Base-by-base conservation (phyloP, 2,888 invertebrate species). In the Agriopis marginaria region DNA sequence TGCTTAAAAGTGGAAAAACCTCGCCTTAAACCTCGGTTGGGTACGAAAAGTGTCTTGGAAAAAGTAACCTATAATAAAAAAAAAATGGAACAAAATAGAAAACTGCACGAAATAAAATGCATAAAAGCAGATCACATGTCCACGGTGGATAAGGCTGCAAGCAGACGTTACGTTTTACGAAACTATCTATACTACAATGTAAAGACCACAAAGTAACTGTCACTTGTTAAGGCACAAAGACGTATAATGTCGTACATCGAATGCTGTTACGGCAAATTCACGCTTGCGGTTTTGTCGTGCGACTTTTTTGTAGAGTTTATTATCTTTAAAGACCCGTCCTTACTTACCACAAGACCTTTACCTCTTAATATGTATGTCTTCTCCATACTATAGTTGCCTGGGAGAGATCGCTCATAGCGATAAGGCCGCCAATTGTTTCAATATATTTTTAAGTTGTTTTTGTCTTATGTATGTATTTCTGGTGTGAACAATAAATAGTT, bases 161-260 rank as follows among this genome's bases (percentile, higher is more conserved):
- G 71, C 69, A 59, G 55, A 75, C 63, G 64, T 56, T 68, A 56
- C 44, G 65, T 62, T 51, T 65, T 32, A 51, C 58, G 50, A 65
- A 58, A 64, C 63, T 71, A 51, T 68, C 68, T 51, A 23, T 44
- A 49, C 23, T 53, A 68, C 73, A 71, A 62, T 59, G 75, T 74
- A 63, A 63, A 58, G 66, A 56, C 69, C 65, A 70, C 76, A 75
- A 77, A 76, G 74, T 75, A 76, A 77, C 67, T 72, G 75, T 67
- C 75, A 70, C 71, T 74, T 73, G 69, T 59, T 71, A 63, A 66
- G 53, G 66, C 50, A 67, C 66, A 66, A 61, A 54, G 63, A 59
- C 60, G 58, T 73, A 59, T 66, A 39, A 56, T 62, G 60, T 60
- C 44, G 61, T 14, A 54, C 66, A 51, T 61, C 17, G 55, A 68